Conservation (phyloP, 2,113 vertebrate genomes). For the Sardina pilchardus region DNA sequence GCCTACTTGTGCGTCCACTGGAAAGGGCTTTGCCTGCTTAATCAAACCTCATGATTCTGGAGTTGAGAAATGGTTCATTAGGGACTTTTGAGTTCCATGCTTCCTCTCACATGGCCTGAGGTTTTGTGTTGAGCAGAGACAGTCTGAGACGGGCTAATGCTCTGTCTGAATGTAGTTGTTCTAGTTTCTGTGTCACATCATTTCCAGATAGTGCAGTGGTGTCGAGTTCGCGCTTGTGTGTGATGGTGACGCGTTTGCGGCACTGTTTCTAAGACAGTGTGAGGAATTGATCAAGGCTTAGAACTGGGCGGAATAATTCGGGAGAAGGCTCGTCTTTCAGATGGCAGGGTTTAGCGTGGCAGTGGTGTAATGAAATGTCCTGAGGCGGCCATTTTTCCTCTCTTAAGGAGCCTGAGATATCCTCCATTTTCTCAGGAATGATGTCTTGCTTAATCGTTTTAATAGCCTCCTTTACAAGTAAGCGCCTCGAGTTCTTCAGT, state of each 20-base stretch:
- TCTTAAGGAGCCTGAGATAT: constrained; percentile 38
- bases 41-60: constrained; percentile 16
- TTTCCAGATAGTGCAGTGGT: not conserved
- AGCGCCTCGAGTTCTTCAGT: constrained; percentile 27
- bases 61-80: constrained; percentile 6
- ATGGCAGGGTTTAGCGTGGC: not conserved
- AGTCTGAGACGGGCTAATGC: not conserved
- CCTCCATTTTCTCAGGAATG: constrained; percentile 44
- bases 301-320: not conserved
- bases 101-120: not conserved
- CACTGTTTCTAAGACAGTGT: not conserved
- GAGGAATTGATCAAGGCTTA: constrained; percentile 7
- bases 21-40: constrained; percentile 7
- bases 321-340: not conserved
- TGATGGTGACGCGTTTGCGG: not conserved
- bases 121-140: not conserved
- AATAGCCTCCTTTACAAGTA: constrained; percentile 55
- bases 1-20: not conserved
- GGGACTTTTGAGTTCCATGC: not conserved
- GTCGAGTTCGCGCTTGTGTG: not conserved
- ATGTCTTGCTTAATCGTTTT: constrained; percentile 60
- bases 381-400: constrained; percentile 48
- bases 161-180: not conserved
- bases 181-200: not conserved
- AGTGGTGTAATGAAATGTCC: constrained; percentile 40